Conservation (phyloP, 2,797 vertebrate species). For the Labroides dimidiatus region DNA sequence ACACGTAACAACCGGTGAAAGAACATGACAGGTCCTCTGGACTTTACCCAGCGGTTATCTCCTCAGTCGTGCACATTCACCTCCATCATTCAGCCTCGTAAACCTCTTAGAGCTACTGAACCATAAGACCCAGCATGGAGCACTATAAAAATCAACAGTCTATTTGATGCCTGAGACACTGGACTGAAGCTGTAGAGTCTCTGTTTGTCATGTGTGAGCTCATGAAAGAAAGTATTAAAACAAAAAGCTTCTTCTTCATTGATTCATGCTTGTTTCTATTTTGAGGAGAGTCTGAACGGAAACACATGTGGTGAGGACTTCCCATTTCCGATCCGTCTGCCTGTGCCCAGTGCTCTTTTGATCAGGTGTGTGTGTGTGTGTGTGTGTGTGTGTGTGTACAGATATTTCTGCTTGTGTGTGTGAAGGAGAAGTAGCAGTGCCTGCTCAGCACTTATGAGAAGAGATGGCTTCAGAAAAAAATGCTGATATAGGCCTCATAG, state of each 20-base stretch:
- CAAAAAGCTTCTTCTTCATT: slow-evolving; percentile 39
- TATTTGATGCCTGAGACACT: background rate
- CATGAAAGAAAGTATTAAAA: slow-evolving; percentile 27
- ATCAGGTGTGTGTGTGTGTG: slow-evolving; percentile 48
- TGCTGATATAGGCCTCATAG: slow-evolving; percentile 43
- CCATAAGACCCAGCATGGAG: background rate
- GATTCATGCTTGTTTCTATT: slow-evolving; percentile 60
- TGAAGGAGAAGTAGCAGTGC: slow-evolving; percentile 33
- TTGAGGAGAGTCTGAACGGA: slow-evolving; percentile 38
- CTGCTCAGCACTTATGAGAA: slow-evolving; percentile 54
- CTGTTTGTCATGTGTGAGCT: background rate
- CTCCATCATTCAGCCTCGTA: slow-evolving; percentile 53
- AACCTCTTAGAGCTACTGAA: slow-evolving; percentile 31
- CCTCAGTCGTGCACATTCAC: slow-evolving; percentile 45
- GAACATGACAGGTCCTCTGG: slow-evolving; percentile 32
- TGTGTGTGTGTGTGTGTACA: background rate
- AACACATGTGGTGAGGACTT: slow-evolving; percentile 72
- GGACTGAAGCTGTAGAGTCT: background rate
- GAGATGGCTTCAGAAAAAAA: slow-evolving; percentile 41
- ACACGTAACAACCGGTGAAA: background rate
- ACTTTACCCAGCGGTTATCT: slow-evolving; percentile 70
- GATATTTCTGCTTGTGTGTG: no score
- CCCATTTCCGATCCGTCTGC: slow-evolving; percentile 69
- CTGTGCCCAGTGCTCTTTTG: slow-evolving; percentile 49
- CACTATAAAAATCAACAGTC: background rate